These are phyloP conservation scores for Agrilus cyanescens DNA, from an alignment of 2,888 invertebrate species.

Conservation along the genomic window DNA sequence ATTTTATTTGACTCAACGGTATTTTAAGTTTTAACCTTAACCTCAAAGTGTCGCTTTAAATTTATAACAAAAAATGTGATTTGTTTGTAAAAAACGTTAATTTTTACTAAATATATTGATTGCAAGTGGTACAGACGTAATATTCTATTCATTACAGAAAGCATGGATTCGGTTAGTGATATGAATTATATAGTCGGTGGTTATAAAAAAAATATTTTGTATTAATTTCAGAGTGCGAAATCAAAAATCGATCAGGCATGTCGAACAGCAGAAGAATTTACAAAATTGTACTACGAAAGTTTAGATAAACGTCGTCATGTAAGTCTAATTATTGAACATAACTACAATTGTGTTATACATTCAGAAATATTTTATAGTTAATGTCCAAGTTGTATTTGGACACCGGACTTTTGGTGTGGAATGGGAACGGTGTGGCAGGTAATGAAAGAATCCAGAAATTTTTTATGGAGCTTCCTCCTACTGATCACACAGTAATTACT, in stretches of 20 bases:
- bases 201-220: background rate
- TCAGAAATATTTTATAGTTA: conserved; percentile 37
- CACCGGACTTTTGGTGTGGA: conserved; percentile 79
- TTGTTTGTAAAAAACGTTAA: too few species aligned
- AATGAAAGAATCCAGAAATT: conserved; percentile 77
- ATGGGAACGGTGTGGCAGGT: conserved; percentile 76
- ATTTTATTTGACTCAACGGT: too few species aligned
- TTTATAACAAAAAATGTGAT: too few species aligned
- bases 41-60: too few species aligned
- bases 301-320: conserved; percentile 79
- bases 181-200: background rate
- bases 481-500: conserved; percentile 64
- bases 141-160: too few species aligned
- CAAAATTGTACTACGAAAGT: conserved; percentile 78
- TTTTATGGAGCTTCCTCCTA: conserved; percentile 68
- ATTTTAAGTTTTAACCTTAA: too few species aligned
- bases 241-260: conserved; percentile 69
- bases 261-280: conserved; percentile 79
- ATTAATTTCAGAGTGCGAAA: conserved; percentile 42
- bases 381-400: conserved; percentile 75
- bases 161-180: too few species aligned
- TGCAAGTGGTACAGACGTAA: too few species aligned
- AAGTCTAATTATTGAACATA: conserved; percentile 24
- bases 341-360: background rate
- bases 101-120: too few species aligned